A percentile compares a stretch with the other conserved stretches of the same genome.
These are phyloP conservation scores for Oophaga sylvatica DNA, from an alignment of 2,797 vertebrate species.

Conservation along the genomic window DNA sequence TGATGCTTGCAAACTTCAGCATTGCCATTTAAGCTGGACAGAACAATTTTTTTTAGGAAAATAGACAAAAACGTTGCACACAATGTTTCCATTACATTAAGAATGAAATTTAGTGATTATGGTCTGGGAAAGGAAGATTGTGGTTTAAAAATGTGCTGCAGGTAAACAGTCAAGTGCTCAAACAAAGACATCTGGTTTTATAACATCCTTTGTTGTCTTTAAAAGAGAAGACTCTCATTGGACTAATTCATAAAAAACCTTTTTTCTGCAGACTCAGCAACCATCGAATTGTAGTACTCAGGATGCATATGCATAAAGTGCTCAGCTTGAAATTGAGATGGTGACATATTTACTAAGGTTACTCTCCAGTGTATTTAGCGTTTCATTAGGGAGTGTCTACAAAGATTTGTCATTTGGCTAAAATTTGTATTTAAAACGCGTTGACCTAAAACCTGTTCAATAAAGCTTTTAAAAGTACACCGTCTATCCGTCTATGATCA, in stretches of 20 bases:
- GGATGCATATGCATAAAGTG: not conserved
- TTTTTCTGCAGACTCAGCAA: not conserved
- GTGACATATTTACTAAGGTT: not conserved
- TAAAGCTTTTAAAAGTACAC: too few relatives aligned
- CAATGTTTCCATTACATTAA: slow-evolving; percentile 62
- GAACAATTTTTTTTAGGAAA: slow-evolving; percentile 62
- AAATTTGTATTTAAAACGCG: too few relatives aligned
- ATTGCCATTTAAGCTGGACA: slow-evolving; percentile 60
- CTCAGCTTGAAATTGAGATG: not conserved
- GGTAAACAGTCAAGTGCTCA: slow-evolving; percentile 62
- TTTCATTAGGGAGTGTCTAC: not conserved
- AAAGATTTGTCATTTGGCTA: not conserved
- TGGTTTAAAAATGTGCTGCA: slow-evolving; percentile 64
- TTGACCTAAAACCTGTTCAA: too few relatives aligned
- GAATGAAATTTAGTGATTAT: slow-evolving; percentile 64
- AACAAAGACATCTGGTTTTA: slow-evolving; percentile 58
- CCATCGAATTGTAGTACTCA: not conserved
- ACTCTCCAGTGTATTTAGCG: not conserved
- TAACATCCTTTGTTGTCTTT: slow-evolving; percentile 50
- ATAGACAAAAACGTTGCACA: slow-evolving; percentile 61
- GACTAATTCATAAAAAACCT: slow-evolving; percentile 15
- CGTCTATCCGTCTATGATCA: too few relatives aligned
- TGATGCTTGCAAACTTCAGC: slow-evolving; percentile 60
- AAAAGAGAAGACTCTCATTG: slow-evolving; percentile 58
- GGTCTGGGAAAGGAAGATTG: slow-evolving; percentile 61